Conservation (phyloP, 2,888 invertebrate genomes). For the Polydrusus tereticollis region DNA sequence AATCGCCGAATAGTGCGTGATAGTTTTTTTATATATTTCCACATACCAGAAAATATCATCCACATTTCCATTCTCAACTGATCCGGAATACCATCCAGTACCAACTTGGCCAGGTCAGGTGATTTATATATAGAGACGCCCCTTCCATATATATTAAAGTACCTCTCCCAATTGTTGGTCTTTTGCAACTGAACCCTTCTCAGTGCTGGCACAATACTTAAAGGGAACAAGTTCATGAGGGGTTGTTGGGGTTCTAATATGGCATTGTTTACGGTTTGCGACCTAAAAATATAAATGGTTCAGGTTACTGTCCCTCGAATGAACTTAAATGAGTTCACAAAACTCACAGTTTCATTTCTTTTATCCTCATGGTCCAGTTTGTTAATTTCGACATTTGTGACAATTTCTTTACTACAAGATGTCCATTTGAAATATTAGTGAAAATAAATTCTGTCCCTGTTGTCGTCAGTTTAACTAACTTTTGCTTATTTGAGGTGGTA, state of each 20-base stretch:
- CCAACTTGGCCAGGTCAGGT: conserved; percentile 87
- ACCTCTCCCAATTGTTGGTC: conserved; percentile 87
- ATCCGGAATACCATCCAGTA: conserved; percentile 93
- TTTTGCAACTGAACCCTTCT: conserved; percentile 78
- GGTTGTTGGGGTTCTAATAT: conserved; percentile 74
- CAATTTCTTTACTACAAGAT: conserved; percentile 90
- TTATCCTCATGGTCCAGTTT: conserved; percentile 73
- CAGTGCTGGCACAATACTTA: conserved; percentile 78
- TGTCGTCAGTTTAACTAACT: conserved; percentile 86
- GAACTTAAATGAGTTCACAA: too few relatives aligned
- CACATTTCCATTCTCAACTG: conserved; percentile 91
- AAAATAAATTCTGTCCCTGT: conserved; percentile 89
- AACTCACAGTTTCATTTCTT: conserved; percentile 53
- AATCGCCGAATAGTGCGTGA: too few relatives aligned
- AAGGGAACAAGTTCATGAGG: conserved; percentile 81
- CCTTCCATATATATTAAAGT: conserved; percentile 91
- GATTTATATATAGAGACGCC: conserved; percentile 96
- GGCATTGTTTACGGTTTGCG: not conserved
- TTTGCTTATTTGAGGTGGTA: conserved; percentile 73
- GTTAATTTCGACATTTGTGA: conserved; percentile 75
- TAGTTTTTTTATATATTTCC: not conserved
- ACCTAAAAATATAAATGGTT: too few relatives aligned
- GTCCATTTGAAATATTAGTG: conserved; percentile 88
- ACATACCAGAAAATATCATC: conserved; percentile 87
- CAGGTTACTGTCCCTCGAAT: too few relatives aligned